These are phyloP conservation scores for Channa striata DNA, from an alignment of 2,797 vertebrate genomes.

Conservation along the genomic window DNA sequence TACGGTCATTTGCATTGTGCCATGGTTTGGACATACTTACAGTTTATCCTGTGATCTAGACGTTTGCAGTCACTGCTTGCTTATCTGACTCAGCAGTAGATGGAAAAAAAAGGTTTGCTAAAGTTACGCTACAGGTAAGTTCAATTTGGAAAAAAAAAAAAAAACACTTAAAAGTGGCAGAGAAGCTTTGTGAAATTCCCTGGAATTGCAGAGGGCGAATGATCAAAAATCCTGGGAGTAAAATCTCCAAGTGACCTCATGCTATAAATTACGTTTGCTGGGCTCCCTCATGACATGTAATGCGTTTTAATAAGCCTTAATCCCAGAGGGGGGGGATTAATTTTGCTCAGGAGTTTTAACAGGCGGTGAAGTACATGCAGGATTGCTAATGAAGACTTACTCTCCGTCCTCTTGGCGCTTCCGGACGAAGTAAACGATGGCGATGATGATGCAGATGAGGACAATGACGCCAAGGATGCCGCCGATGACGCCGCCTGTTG, in stretches of 20 bases:
- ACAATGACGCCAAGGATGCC: slow-evolving; percentile 72
- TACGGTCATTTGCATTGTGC: too few species aligned
- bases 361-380: slow-evolving; percentile 16
- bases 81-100: background rate
- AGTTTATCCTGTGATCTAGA: background rate
- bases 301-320: slow-evolving; percentile 52
- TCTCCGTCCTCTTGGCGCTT: slow-evolving; percentile 70
- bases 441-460: slow-evolving; percentile 65
- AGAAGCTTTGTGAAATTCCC: slow-evolving; percentile 20
- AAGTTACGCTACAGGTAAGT: background rate
- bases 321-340: slow-evolving; percentile 33
- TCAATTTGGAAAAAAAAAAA: slow-evolving; percentile 12
- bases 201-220: background rate
- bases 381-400: slow-evolving; percentile 70
- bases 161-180: slow-evolving; percentile 3
- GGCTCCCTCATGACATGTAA: slow-evolving; percentile 29
- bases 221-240: background rate
- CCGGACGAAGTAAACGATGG: slow-evolving; percentile 64
- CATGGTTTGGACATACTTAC: too few species aligned
- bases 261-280: slow-evolving; percentile 33
- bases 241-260: slow-evolving; percentile 9
- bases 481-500: slow-evolving; percentile 70
- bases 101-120: background rate
- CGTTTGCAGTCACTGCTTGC: background rate
- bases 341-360: slow-evolving; percentile 42